These are phyloP conservation scores for Vollenhovia emeryi DNA, from an alignment of 1,140 invertebrate species.

Conservation along the genomic window DNA sequence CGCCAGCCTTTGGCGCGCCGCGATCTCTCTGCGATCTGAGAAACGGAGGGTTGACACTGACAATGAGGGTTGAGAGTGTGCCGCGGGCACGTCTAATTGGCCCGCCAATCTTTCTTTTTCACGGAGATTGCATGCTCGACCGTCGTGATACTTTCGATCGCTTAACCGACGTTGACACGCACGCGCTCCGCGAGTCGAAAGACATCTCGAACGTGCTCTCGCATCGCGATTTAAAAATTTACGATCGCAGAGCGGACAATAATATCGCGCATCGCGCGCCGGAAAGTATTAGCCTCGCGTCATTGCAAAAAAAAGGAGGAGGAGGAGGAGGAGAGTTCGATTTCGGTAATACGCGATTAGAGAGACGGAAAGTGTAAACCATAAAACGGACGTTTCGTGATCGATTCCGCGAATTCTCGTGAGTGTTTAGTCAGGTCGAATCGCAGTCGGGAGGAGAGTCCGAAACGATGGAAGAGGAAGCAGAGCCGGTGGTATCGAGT, in stretches of 20 bases:
- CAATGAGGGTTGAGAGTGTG: constrained; percentile 2
- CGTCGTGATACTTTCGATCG: background rate
- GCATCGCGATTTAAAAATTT: background rate
- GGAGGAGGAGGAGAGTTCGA: background rate
- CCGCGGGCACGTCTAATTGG: background rate
- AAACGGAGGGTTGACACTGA: background rate
- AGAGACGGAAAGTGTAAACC: background rate
- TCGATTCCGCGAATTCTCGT: constrained; percentile 47
- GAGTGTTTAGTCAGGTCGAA: constrained; percentile 52
- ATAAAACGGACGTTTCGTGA: constrained; percentile 40
- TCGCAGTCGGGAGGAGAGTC: constrained; percentile 44
- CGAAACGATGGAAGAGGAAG: constrained; percentile 61
- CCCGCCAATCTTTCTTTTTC: background rate
- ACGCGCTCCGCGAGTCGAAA: background rate
- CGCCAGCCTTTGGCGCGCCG: background rate
- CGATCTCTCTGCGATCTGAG: background rate
- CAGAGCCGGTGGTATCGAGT: constrained; percentile 71
- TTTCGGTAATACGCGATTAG: background rate
- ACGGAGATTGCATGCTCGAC: background rate
- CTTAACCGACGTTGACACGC: background rate
- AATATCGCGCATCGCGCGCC: background rate
- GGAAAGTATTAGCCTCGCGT: background rate
- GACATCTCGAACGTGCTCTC: background rate
- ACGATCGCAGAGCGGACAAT: background rate
- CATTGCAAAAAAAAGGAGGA: background rate